phyloP scores from a whole-genome alignment of 2,113 vertebrate species.

The Cyanoderma ruficeps region DNA sequence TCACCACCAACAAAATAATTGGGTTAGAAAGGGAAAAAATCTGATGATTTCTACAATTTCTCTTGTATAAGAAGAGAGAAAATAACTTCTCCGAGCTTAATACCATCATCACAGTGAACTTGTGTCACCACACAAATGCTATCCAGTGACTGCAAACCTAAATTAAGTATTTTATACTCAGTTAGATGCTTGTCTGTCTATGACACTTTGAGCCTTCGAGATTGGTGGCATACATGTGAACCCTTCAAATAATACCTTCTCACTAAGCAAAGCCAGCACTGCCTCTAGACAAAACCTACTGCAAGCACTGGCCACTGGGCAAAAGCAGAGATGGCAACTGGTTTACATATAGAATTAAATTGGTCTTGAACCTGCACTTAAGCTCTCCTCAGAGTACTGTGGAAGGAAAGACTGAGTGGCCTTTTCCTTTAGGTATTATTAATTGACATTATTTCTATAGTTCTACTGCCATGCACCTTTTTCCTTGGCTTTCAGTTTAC shows the following conservation, averaged over 20 bases:
- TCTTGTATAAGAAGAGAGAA: background rate
- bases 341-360: background rate
- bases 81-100: background rate
- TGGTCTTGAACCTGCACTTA: background rate
- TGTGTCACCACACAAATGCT: background rate
- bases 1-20: conserved; percentile 8
- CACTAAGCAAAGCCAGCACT: background rate
- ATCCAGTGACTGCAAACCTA: background rate
- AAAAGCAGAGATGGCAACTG: background rate
- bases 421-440: background rate
- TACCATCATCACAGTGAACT: background rate
- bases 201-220: background rate
- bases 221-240: background rate
- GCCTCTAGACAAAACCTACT: background rate
- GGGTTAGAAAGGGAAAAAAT: background rate
- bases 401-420: background rate
- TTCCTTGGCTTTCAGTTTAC: background rate
- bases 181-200: background rate
- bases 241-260: background rate
- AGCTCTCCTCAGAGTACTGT: background rate
- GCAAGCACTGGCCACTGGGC: background rate
- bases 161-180: background rate
- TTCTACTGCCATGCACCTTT: background rate
- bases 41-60: background rate
- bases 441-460: background rate